Evolutionary conservation across 2,888 invertebrate genomes (phyloP), one percentile per base, ranked within the genome.

Genomic region (Lagria hirta): DNA sequence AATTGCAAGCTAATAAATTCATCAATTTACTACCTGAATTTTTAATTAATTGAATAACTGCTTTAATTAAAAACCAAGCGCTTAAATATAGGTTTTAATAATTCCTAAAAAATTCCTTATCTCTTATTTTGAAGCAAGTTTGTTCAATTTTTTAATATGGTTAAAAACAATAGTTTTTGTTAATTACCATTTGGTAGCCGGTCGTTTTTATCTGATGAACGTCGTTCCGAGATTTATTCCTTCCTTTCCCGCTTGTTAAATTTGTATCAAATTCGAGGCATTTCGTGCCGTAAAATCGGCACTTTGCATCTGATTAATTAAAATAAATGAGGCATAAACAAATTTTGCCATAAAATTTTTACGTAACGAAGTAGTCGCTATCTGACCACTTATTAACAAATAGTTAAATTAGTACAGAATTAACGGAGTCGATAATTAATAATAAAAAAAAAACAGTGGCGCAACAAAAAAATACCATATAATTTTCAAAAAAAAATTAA

Each of bases 351-450:
- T 33, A 33, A 41, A 40, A 34, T 42, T 37, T 42, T 38, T 46
- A 37, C 33, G 28, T 28, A 32, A 35, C 17, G 13, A 34, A 36
- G 41, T 29, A 46, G 43, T 41, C 37, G 41, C 52, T 51, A 11
- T 34, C 33, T 43, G 37, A 36, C 26, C 20, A 2, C 28, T 38
- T 32, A 46, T 46, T 41, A 47, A 49, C 44, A 52, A 55, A 58
- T 57, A 52, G 49, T 49, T 43, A 52, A 58, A 61, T 60, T 61
- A 57, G 60, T 55, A 48, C 35, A 42, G 52, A 57, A 58, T 54
- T 52, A 57, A 55, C 54, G 48, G 50, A 44, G 38, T 48, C 45
- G 43, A 41, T 43, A 43, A 43, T 49, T 48, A 47, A 49, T 55
- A 49, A 48, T 41, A 43, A 11, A 17, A 43, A 36, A 51, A 17